Evolutionary conservation across 2,888 invertebrate genomes (phyloP), one percentile per base, ranked within the genome.

Genomic region (Falcaria lacertinaria): DNA sequence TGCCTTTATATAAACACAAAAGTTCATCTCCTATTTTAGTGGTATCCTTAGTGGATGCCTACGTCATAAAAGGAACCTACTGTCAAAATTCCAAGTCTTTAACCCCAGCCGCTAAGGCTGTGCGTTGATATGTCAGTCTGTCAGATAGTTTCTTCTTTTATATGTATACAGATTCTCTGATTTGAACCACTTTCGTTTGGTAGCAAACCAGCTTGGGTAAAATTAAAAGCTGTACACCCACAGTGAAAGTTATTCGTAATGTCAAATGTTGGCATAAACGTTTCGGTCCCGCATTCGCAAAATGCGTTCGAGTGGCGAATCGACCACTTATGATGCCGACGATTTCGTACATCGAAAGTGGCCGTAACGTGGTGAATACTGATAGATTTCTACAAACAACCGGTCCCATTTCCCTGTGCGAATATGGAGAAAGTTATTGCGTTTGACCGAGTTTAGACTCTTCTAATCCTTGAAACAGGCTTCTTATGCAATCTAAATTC

Each of bases 301-400:
- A 22, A 44, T 42, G 36, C 39, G 48, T 39, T 48, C 47, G 45
- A 50, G 47, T 54, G 45, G 42, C 45, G 45, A 48, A 47, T 50
- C 51, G 41, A 19, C 38, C 47, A 52, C 44, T 74, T 67, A 45
- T 55, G 42, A 67, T 64, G 60, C 64, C 35, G 34, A 44, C 36
- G 37, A 40, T 39, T 36, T 37, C 46, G 40, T 47, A 44, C 55
- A 77, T 62, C 72, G 80, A 80, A 80, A 78, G 79, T 78, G 69
- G 47, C 43, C 44, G 33, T 42, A 52, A 28, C 51, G 34, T 13
- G 17, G 41, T 32, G 77, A 70, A 80, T 79, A 74, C 69, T 67
- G 67, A 79, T 72, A 45, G 46, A 53, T 60, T 54, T 52, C 62
- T 55, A 49, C 52, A 47, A 48, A 34, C 41, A 40, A 47, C 43